Base-by-base conservation (phyloP, 2,888 invertebrate species). In the Leucoptera coffeella region DNA sequence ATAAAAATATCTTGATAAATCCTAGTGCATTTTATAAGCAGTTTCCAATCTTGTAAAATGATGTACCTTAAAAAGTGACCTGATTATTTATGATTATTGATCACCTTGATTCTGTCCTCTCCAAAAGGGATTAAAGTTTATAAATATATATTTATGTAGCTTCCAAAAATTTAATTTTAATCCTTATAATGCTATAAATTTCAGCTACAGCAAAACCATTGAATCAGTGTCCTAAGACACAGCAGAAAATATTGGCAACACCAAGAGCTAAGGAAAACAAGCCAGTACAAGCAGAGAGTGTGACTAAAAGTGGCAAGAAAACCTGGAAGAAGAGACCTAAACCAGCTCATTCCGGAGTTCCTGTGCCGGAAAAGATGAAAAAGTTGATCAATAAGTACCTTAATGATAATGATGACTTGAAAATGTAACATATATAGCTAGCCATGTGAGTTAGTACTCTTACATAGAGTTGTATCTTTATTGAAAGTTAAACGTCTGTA, bases 291-390 rank as follows among this genome's bases (percentile, higher is more conserved):
- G 13, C 42, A 3, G 46, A 54, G 0, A 59, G 49, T 34, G 53
- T 47, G 0, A 45, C 47, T 0, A 60, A 55, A 31, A 59, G 54
- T 38, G 49, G 39, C 0, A 58, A 53, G 34, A 60, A 59, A 30
- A 30, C 48, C 0, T 54, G 56, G 51, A 60, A 58, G 14, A 38
- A 51, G 3, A 46, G 57, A 1, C 62, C 58, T 0, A 55, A 53
- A 31, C 52, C 60, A 0, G 67, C 67, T 0, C 67, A 69, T 30
- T 65, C 65, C 0, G 67, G 67, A 2, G 64, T 69, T 0, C 67
- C 65, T 0, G 50, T 64, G 1, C 62, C 67, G 0, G 61, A 59
- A 27, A 64, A 62, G 34, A 60, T 69, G 58, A 56, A 43, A 28
- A 50, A 45, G 24, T 26, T 61, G 4, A 35, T 57, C 14, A 45